Percentiles rank a stretch among this genome's conserved stretches.
Conservation (phyloP, 2,797 vertebrate species). For the Pygocentrus nattereri region DNA sequence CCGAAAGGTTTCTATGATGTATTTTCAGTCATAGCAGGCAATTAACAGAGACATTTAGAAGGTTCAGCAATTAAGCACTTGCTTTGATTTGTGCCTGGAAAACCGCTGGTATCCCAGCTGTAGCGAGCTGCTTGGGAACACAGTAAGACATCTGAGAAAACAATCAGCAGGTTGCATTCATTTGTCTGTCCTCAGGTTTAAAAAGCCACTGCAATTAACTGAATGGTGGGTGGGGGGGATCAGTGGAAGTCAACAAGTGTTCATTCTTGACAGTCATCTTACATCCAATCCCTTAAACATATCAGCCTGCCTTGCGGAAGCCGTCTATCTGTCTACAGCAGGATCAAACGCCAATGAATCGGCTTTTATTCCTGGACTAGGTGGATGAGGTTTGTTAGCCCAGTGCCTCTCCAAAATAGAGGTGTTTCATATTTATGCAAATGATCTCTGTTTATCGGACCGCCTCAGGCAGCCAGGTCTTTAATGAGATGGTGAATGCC, state of each 20-base stretch:
- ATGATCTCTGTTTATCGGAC: conserved; percentile 63
- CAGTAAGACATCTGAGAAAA: not conserved
- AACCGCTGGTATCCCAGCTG: not conserved
- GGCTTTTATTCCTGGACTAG: conserved; percentile 44
- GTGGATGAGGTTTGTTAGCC: conserved; percentile 58
- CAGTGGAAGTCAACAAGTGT: conserved; percentile 52
- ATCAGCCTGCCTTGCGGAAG: conserved; percentile 43
- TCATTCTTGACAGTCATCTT: conserved; percentile 40
- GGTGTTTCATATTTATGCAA: conserved; percentile 68
- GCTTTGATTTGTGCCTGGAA: not conserved
- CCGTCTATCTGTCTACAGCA: conserved; percentile 50
- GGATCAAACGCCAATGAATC: conserved; percentile 55
- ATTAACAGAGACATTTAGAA: not conserved
- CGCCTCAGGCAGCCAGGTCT: conserved; percentile 63
- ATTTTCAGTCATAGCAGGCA: no score
- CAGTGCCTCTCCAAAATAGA: conserved; percentile 57
- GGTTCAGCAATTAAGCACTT: not conserved
- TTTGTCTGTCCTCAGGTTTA: not conserved
- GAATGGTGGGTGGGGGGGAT: conserved; percentile 7
- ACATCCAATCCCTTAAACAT: conserved; percentile 12
- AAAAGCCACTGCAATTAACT: conserved; percentile 20
- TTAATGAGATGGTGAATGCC: conserved; percentile 66
- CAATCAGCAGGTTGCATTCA: not conserved
- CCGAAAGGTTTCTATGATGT: no score
- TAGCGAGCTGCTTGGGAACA: not conserved